Conservation (phyloP, 2,797 vertebrate species). For the Sebastes iracundus region DNA sequence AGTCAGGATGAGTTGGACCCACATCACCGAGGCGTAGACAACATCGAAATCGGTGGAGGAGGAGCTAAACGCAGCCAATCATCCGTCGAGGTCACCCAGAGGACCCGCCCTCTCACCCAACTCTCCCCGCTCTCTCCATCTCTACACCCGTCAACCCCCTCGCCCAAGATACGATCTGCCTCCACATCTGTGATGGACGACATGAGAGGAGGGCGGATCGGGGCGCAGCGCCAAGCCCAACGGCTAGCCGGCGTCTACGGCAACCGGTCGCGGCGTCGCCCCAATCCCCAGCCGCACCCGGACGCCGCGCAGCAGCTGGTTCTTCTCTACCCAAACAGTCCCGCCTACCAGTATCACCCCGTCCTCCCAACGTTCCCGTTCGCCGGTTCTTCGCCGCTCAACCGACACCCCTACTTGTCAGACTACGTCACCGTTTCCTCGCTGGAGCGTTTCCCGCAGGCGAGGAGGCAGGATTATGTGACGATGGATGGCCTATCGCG, state of each 20-base stretch:
- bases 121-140: constrained; percentile 61
- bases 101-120: constrained; percentile 74
- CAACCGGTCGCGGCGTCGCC: constrained; percentile 67
- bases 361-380: constrained; percentile 80
- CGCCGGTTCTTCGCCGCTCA: constrained; percentile 27
- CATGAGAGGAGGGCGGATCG: constrained; percentile 35
- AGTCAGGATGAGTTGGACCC: constrained; percentile 68
- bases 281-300: constrained; percentile 64
- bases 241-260: constrained; percentile 65
- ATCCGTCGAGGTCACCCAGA: constrained; percentile 74
- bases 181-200: constrained; percentile 70
- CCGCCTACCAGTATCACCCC: constrained; percentile 80
- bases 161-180: constrained; percentile 63
- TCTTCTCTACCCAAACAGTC: constrained; percentile 82
- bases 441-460: constrained; percentile 79
- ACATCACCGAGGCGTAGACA: constrained; percentile 21
- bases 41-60: constrained; percentile 27
- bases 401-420: constrained; percentile 63
- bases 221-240: constrained; percentile 65
- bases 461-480: constrained; percentile 45
- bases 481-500: constrained; percentile 63
- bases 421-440: constrained; percentile 79
- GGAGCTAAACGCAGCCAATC: constrained; percentile 83
- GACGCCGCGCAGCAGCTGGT: constrained; percentile 83
- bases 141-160: constrained; percentile 18